Conservation (phyloP, 2,888 invertebrate genomes). For the Antheraea assamensis region DNA sequence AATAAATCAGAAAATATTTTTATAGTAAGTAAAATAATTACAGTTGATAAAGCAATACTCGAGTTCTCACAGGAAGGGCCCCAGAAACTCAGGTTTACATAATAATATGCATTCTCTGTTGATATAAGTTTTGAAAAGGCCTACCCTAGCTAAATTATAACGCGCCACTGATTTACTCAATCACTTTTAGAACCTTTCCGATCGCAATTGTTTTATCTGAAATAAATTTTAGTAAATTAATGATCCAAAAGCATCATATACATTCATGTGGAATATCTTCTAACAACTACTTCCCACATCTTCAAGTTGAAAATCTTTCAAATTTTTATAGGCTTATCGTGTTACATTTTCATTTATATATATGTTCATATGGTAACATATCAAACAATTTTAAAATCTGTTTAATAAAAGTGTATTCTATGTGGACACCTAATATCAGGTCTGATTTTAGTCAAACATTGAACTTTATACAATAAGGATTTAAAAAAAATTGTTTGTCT, state of each 20-base stretch:
- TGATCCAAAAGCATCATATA: background rate
- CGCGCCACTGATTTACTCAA: conserved; percentile 88
- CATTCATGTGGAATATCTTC: background rate
- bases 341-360: background rate
- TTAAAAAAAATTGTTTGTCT: background rate
- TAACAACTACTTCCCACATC: no score
- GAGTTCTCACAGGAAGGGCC: conserved; percentile 68
- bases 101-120: conserved; percentile 68
- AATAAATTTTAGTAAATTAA: conserved; percentile 38
- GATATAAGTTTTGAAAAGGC: conserved; percentile 78
- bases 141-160: conserved; percentile 81
- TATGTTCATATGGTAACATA: no score
- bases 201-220: conserved; percentile 92
- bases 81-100: conserved; percentile 69
- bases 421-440: background rate
- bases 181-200: conserved; percentile 98
- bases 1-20: conserved; percentile 1
- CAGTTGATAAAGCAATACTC: conserved; percentile 38
- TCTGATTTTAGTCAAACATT: background rate
- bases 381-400: no score
- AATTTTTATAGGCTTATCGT: background rate
- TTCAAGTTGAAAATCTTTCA: background rate
- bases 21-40: conserved; percentile 3
- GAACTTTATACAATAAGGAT: background rate
- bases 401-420: no score